Base-by-base conservation (phyloP, 2,797 vertebrate species). In the Epinephelus malabaricus region DNA sequence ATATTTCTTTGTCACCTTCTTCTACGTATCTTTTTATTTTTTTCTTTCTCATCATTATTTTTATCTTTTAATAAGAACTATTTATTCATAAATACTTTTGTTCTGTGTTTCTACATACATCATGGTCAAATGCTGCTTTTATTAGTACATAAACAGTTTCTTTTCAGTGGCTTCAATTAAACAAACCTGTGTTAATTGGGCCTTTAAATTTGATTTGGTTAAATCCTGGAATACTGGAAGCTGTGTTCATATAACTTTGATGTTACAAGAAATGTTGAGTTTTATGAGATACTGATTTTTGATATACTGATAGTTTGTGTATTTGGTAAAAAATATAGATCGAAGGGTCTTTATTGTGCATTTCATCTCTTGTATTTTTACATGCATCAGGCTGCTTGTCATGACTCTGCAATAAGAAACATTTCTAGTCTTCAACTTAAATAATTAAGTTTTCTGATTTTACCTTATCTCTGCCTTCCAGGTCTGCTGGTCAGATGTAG, bases 401-500 rank as follows among this genome's bases (percentile, higher is more conserved):
- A 30, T 34, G 8, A 15, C 5, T 8, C 38, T 21, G 17, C 30
- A 30, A 13, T 34, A 30, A 30, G 27, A 30, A 23, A 40, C 0
- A 53, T 27, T 23, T 64, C 2, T 38, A 10, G 12, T 18, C 14
- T 27, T 56, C 15, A 6, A 8, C 12, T 45, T 18, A 18, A 51
- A 51, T 43, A 40, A 17, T 6, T 0, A 8, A 11, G 2, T 34
- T 3, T 0, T 3, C 8, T 67, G 11, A 59, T 17, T 55, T 27
- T 18, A 7, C 21, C 3, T 9, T 1, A 0, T 54, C 38, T 64
- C n/a, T 25, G 54, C 2, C n/a, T 1, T 93, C 30, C 92, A 99
- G 98, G 97, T 99, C 0, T 94, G 95, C 68, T 99, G 97, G 98
- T 95, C 96, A n/a, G 98, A 99, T 76, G 96, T 99, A 19, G 98